phyloP scores from a whole-genome alignment of 30 jellyfish, hydroid and myxozoan genomes.

The Aurelia sp. region DNA sequence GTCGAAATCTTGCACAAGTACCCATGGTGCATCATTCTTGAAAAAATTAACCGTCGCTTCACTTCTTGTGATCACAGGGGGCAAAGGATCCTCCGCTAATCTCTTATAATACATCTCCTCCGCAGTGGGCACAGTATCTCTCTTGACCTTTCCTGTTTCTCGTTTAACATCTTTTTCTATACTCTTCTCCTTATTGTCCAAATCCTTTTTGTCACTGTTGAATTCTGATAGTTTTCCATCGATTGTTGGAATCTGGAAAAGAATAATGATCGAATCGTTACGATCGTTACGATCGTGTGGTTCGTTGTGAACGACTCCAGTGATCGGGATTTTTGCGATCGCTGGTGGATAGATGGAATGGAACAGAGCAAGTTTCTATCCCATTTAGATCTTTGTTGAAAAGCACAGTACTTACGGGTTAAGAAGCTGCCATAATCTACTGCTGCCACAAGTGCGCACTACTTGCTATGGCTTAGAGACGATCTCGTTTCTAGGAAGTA shows the following conservation, averaged over 20 bases:
- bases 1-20: conserved; percentile 36
- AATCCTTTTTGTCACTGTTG: conserved; percentile 24
- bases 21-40: conserved; percentile 66
- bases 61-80: conserved; percentile 48
- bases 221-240: conserved; percentile 43
- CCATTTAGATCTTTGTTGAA: no score
- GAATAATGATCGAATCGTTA: neutral
- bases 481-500: no score
- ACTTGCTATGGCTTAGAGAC: no score
- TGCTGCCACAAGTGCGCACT: no score
- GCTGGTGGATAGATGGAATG: no score
- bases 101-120: conserved; percentile 32
- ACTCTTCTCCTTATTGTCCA: conserved; percentile 31
- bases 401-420: no score
- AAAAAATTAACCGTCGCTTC: conserved; percentile 35
- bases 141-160: conserved; percentile 23
- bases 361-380: no score
- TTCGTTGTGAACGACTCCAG: no score
- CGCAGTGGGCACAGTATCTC: conserved; percentile 49
- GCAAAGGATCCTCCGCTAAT: conserved; percentile 64
- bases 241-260: conserved; percentile 5
- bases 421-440: no score
- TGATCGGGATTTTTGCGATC: no score
- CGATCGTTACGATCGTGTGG: no score
- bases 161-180: conserved; percentile 25